Base-by-base conservation (phyloP, 2,113 vertebrate species). In the Dromas ardeola region DNA sequence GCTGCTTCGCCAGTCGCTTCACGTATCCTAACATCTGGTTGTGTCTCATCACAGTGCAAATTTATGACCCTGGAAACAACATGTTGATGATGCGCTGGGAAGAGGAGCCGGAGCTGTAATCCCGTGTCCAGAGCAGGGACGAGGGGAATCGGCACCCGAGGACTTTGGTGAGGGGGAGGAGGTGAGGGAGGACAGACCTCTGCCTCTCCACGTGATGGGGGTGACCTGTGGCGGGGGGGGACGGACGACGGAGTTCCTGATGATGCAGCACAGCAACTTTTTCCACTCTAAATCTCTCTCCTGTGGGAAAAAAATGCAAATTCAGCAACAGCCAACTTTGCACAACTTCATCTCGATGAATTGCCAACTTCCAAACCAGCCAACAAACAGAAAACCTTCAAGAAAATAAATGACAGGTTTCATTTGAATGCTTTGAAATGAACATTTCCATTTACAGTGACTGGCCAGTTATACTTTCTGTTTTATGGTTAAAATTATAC, bases 21-120 rank as follows among this genome's bases (percentile, higher is more conserved):
- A 98, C 97, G 96, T 98, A 88, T 15, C 88, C 93, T 77, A 98
- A 98, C 98, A 98, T 98, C 98, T 98, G 98, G 97, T 98, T 97
- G 91, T 97, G 98, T 98, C 98, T 98, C 98, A 98, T 98, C 98
- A 98, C 97, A 95, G 90, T 97, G 98, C 98, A 98, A 97, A 98
- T 98, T 98, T 98, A 98, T 98, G 97, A 97, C 96, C 97, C 97
- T 98, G 97, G 97, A 98, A 98, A 98, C 95, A 97, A 97, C 95
- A 96, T 95, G 97, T 96, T 97, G 97, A 87, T 96, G 98, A 97
- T 97, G 96, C 90, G 49, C 96, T 61, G 81, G 76, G 11, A 96
- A 95, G 86, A 93, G 91, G 93, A 97, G 85, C 71, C 1, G 32
- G 96, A 95, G 95, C 91, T 61, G 85, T 94, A 90, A 97, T 96